Evolutionary conservation across 2,797 vertebrate species (phyloP), one percentile per base, ranked within the genome.

Genomic region (Percopsis omiscomaycus): DNA sequence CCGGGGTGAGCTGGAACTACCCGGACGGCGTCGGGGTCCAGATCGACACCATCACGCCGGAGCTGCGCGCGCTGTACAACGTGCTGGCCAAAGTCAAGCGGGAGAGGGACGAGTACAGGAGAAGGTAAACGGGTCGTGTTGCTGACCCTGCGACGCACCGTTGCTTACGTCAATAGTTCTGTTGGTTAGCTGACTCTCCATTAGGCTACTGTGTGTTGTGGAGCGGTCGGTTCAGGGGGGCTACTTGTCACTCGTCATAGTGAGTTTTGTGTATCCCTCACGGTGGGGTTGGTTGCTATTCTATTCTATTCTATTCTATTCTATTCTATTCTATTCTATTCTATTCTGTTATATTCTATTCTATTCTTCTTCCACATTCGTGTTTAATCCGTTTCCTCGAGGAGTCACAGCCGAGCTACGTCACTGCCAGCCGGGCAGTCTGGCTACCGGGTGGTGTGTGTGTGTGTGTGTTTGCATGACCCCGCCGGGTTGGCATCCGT

Each of bases 31-130:
- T 95, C 3, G 94, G 94, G 63, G 93, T 94, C n/a, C 94, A 93
- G 61, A 95, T 94, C 64, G 96, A 98, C 88, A 98, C 96, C 83
- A 96, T 97, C 82, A 97, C 95, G 51, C 96, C 96, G 0, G 96
- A 96, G 69, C 74, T 96, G 77, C 91, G 95, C 66, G 95, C 95
- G 54, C 89, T 96, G 32, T 96, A 96, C 71, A 96, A 96, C 78
- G 94, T 96, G 73, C 81, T 96, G 89, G 95, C 92, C 71, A 96
- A 96, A 91, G 95, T 96, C 74, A 95, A 94, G 83, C 55, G 95
- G 47, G 95, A 96, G 87, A 82, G 95, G 55, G 94, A 95, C 68
- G 94, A 96, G 71, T 96, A 95, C 83, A 92, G 77, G 88, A 89
- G 16, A 81, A 93, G 67, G 93, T 94, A 81, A 91, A 93, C 90